Base-by-base conservation (phyloP, 2,113 vertebrate genomes). In the Sphaerodactylus townsendi region DNA sequence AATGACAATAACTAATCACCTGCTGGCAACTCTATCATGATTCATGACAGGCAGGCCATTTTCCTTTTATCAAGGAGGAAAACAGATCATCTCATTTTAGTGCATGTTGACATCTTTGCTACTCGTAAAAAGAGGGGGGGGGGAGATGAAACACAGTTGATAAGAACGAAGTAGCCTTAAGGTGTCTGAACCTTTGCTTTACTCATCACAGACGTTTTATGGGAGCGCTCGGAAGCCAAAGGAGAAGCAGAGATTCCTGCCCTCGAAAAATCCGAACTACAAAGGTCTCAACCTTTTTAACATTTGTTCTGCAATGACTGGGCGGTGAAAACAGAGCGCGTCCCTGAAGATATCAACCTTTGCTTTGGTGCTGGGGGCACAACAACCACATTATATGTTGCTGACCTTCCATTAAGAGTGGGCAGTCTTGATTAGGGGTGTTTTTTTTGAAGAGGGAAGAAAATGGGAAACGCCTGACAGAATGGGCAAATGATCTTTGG, bases 11-110 rank as follows among this genome's bases (percentile, higher is more conserved):
- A 62, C 19, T 48, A 90, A 90, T 93, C 90, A 88, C 94, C 96
- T 94, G 92, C 83, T 35, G 94, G 96, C 95, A 88, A 86, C 89
- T 93, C 90, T 91, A 92, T 94, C 91, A 85, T 82, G 91, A 93
- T 87, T 92, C 92, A 93, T 73, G 82, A 93, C 59, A 95, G 92
- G 89, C 88, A 92, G 93, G 94, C 92, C 94, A 93, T 92, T 95
- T 94, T 95, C 93, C 89, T 92, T 95, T 93, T 91, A 95, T 96
- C 95, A 95, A 94, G 93, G 90, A 93, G 83, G 84, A 95, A 86
- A 94, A 83, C 41, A 93, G 94, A 93, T 93, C 93, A 92, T 93
- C 77, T 85, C 87, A 89, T 90, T 95, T 95, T 92, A 95, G 93
- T 90, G 90, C 91, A 86, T 86, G 92, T 90, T 94, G 95, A 95